Conservation (phyloP, 2,113 vertebrate species). For the Lampris megalopsis region DNA sequence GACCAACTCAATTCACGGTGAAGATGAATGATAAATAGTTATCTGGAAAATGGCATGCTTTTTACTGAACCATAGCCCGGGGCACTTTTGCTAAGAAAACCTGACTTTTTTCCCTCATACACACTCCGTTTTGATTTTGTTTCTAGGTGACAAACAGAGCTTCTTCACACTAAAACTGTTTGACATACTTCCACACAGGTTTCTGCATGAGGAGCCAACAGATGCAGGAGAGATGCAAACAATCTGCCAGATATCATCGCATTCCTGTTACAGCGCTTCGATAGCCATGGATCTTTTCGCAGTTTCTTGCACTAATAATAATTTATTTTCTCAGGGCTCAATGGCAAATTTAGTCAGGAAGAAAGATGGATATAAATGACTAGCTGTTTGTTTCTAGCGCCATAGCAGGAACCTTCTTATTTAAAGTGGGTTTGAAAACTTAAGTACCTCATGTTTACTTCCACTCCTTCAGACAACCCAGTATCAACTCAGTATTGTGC, state of each 20-base stretch:
- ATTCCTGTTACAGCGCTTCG: too few species aligned
- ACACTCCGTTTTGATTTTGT: slow-evolving; percentile 30
- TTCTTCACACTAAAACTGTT: slow-evolving; percentile 21
- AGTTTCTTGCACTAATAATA: background rate
- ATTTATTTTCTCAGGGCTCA: background rate
- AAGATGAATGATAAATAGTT: slow-evolving; percentile 58
- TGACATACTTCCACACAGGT: slow-evolving; percentile 26
- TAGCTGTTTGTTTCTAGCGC: background rate
- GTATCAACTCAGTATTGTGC: too few species aligned
- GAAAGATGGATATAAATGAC: background rate
- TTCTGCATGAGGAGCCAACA: slow-evolving; percentile 56
- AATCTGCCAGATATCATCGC: slow-evolving; percentile 53
- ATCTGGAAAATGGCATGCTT: slow-evolving; percentile 40
- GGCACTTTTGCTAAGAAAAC: background rate
- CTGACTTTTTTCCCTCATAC: slow-evolving; percentile 34
- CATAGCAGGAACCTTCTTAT: background rate
- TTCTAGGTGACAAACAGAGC: slow-evolving; percentile 25
- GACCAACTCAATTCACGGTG: slow-evolving; percentile 19
- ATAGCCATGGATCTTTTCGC: slow-evolving; percentile 4
- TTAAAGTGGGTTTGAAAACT: background rate
- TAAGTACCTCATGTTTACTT: background rate
- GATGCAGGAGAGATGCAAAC: slow-evolving; percentile 49
- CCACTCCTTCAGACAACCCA: background rate
- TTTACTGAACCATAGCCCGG: slow-evolving; percentile 31
- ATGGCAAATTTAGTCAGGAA: slow-evolving; percentile 11